Evolutionary conservation across 64 coral and sea anemone species (phyloP), one percentile per base, ranked within the genome.

Genomic region (Hydrozoanthus tunicans): DNA sequence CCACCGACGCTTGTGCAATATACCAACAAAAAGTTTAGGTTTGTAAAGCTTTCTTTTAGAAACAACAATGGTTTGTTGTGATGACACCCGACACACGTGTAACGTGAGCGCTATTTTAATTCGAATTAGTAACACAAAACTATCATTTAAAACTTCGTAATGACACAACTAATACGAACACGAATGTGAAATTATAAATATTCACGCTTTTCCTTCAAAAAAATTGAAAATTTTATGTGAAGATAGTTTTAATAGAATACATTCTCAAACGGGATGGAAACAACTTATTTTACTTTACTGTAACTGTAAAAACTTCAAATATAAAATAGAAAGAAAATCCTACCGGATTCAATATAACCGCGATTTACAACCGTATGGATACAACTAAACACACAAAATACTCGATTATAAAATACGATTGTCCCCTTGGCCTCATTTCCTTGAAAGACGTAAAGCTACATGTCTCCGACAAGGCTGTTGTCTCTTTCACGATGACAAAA

Each of bases 1-100:
- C 82, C 82, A 85, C 82, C 82, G 82, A 85, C 82, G 82, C 82
- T 15, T 11, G 15, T 11, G 3, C 53, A 9, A 25, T 11, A 58
- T 1, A 2, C 5, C 20, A 0, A 20, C 13, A 51, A 27, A 26
- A 85, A 7, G 8, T 11, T 66, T 66, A 66, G 17, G 3, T 71
- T 68, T 68, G 65, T 69, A 69, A 6, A 73, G 70, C 25, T 27
- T 3, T 75, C 12, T 5, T 51, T 75, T 7, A 52, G 9, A 3
- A 75, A 75, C 26, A 75, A 75, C 32, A 75, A 75, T 9, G 72
- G 52, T 43, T 52, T 75, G 72, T 52, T 53, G 5, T 51, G 1
- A 75, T 10, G 27, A 11, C 9, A 17, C 10, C 4, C 12, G 17
- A 66, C 64, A 66, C 64, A 66, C 4, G 1, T 15, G 64, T 66